These are phyloP conservation scores for Thaleichthys pacificus DNA, from an alignment of 2,797 vertebrate species.

Conservation along the genomic window DNA sequence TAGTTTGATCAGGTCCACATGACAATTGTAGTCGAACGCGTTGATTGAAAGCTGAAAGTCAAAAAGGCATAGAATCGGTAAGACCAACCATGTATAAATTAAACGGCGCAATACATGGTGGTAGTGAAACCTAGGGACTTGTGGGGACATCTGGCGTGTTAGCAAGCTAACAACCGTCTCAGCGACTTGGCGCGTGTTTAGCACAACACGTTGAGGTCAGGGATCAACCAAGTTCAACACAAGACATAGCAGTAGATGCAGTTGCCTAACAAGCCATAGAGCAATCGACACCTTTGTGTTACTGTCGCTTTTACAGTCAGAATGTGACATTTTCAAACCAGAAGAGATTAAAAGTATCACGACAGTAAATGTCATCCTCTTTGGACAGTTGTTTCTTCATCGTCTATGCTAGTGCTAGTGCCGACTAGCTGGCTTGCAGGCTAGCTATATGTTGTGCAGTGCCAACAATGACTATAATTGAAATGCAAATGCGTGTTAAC, in stretches of 20 bases:
- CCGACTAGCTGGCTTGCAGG: neutral
- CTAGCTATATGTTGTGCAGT: neutral
- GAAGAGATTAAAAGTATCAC: too few species aligned
- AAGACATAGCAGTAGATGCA: neutral
- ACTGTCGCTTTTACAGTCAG: neutral
- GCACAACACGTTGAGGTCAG: neutral
- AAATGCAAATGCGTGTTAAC: neutral
- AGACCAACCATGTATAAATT: neutral
- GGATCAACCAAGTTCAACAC: neutral
- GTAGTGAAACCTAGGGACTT: too few species aligned
- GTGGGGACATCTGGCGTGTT: too few species aligned
- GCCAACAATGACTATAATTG: neutral
- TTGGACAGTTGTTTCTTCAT: too few species aligned
- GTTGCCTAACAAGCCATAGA: neutral
- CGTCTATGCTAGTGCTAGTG: too few species aligned
- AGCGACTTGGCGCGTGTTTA: neutral
- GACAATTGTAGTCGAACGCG: slow-evolving; percentile 95
- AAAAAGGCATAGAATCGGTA: neutral
- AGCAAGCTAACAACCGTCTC: neutral
- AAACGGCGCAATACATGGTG: neutral
- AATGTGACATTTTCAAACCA: neutral
- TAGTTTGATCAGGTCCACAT: slow-evolving; percentile 93
- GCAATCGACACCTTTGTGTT: neutral
- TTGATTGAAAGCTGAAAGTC: slow-evolving; percentile 88
- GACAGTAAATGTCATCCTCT: too few species aligned